phyloP scores from a whole-genome alignment of 2,113 vertebrate species.

The Cettia cetti region DNA sequence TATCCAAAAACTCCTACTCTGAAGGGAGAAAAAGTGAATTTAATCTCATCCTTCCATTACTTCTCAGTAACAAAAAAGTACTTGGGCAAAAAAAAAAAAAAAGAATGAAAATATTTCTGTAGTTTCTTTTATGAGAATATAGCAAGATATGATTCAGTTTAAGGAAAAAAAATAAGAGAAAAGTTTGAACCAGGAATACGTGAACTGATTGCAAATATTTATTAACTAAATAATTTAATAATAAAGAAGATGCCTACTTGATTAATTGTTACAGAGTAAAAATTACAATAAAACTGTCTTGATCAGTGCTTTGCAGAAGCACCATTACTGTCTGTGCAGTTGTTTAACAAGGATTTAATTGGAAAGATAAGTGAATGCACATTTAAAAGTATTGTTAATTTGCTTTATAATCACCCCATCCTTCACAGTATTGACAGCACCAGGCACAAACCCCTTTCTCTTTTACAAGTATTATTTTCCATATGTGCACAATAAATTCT shows the following conservation, averaged over 20 bases:
- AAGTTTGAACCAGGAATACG: slow-evolving; percentile 66
- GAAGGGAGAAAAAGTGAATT: not conserved
- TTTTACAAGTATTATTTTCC: slow-evolving; percentile 88
- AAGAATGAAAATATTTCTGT: slow-evolving; percentile 13
- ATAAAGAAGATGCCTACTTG: slow-evolving; percentile 84
- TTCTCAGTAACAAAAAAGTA: not conserved
- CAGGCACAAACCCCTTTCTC: slow-evolving; percentile 82
- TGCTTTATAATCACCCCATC: slow-evolving; percentile 89
- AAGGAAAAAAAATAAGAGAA: slow-evolving; percentile 69
- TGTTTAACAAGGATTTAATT: slow-evolving; percentile 92
- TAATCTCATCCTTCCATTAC: not conserved
- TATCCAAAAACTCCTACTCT: not conserved
- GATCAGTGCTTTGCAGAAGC: slow-evolving; percentile 85
- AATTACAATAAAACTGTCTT: slow-evolving; percentile 88
- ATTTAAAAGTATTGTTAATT: slow-evolving; percentile 92
- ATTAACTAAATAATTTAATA: slow-evolving; percentile 88
- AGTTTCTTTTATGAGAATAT: slow-evolving; percentile 3
- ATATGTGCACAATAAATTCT: slow-evolving; percentile 84
- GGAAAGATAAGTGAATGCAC: slow-evolving; percentile 91
- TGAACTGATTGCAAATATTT: slow-evolving; percentile 77
- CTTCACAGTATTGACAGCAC: slow-evolving; percentile 88
- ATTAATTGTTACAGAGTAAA: slow-evolving; percentile 87
- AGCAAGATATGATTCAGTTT: not conserved
- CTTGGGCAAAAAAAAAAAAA: not conserved
- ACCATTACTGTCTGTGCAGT: slow-evolving; percentile 86